Base-by-base conservation (phyloP, 1,140 invertebrate species). In the Drosophila orosa region DNA sequence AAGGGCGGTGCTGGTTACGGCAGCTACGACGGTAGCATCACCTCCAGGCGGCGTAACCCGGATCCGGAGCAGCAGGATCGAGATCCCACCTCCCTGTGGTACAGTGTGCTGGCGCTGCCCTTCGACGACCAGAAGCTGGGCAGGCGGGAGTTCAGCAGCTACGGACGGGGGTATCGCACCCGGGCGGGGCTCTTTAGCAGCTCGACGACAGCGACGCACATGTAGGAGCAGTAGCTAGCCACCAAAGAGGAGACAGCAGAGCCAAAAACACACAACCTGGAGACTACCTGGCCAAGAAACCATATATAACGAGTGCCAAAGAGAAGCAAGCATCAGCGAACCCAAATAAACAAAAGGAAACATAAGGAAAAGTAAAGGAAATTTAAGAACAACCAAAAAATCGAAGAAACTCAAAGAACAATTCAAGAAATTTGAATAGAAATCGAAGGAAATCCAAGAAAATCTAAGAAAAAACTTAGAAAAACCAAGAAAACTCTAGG, bases 121-220 rank as follows among this genome's bases (percentile, higher is more conserved):
- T 98, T 98, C 93, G 96, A 97, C 86, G 97, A 98, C 93, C 96
- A 97, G 93, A 96, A 97, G 92, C 95, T 97, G 82, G 97, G 96
- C 67, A 93, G 96, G 76, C 93, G 97, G 65, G 96, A 97, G 92
- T 73, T 92, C 7, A 92, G 84, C 67, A 92, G 90, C 57, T 96
- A 97, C 91, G 95, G 95, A 62, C 94, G 96, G 67, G 95, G 95
- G 92, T 94, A 95, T 90, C 92, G 94, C 57, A 92, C 96, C 93
- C 94, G 96, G 81, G 96, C 96, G 68, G 96, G 96, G 76, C 96
- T 96, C 93, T 97, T 97, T 94, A 97, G 96, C 92, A 95, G 95
- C 44, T 61, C 67, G 0, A 50, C 47, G 27, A 52, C 13, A 6
- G 31, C 47, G 12, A 54, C 31, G 15, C 84, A 85, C 47, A 85